These are phyloP conservation scores for Pygmarrhopalites habei DNA, from an alignment of 1,140 invertebrate species.

Conservation along the genomic window DNA sequence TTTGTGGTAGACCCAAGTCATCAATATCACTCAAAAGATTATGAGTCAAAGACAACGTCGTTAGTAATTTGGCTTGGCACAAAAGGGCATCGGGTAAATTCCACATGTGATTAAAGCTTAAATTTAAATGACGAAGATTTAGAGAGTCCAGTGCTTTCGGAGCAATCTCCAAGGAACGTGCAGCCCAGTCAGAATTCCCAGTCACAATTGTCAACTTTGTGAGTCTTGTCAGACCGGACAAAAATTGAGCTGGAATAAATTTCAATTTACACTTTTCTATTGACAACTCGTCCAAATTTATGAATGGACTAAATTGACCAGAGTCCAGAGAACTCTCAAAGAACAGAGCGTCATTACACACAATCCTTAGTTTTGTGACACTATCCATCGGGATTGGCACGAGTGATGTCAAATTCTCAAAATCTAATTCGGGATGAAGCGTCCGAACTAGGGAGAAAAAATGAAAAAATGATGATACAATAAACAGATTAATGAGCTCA, in stretches of 20 bases:
- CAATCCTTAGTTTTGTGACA: constrained; percentile 54
- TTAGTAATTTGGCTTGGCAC: constrained; percentile 62
- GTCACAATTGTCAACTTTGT: constrained; percentile 63
- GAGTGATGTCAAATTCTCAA: constrained; percentile 30
- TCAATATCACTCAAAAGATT: constrained; percentile 70
- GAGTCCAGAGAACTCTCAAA: constrained; percentile 60
- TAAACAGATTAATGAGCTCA: too few species aligned
- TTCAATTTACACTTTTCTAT: constrained; percentile 73
- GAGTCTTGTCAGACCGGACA: constrained; percentile 59
- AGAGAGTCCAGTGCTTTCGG: constrained; percentile 60
- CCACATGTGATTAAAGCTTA: constrained; percentile 74
- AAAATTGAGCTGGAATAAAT: constrained; percentile 59
- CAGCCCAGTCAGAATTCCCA: constrained; percentile 71
- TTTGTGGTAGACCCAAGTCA: constrained; percentile 58
- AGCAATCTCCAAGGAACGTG: constrained; percentile 64
- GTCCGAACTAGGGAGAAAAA: constrained; percentile 33
- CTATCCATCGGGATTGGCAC: constrained; percentile 13
- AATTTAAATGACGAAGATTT: constrained; percentile 59
- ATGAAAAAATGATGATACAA: too few species aligned
- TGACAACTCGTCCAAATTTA: constrained; percentile 56
- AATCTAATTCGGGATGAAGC: constrained; percentile 32
- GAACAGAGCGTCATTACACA: constrained; percentile 71
- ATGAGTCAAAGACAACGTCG: constrained; percentile 61
- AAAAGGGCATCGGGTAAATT: constrained; percentile 63
- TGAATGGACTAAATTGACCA: constrained; percentile 39